Evolutionary conservation across 2,888 invertebrate genomes (phyloP).

Genomic region (Eurytoma adleriae): DNA sequence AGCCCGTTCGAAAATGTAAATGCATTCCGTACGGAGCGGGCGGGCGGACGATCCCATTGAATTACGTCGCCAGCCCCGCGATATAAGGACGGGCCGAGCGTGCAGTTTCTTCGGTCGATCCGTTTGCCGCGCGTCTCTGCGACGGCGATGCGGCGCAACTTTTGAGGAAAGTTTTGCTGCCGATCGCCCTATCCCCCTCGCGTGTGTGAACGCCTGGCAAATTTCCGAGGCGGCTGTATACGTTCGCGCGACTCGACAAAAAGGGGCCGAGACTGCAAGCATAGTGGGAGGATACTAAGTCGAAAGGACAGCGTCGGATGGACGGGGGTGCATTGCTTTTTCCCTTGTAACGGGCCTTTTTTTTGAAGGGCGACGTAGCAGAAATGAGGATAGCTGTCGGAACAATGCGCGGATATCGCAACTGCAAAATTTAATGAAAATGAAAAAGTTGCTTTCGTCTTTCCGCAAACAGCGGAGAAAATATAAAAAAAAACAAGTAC

Average conservation of each 20-base stretch:
- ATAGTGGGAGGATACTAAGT: no score
- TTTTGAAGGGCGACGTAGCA: no score
- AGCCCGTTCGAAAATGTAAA: slow-evolving; percentile 38
- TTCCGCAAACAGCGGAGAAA: no score
- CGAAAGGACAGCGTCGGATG: no score
- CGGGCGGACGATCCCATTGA: slow-evolving; percentile 21
- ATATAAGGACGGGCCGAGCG: background rate
- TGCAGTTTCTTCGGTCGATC: slow-evolving; percentile 4
- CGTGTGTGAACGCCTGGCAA: background rate
- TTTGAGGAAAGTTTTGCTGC: slow-evolving; percentile 10
- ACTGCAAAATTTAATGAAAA: no score
- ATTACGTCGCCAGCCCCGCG: background rate
- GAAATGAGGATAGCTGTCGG: no score
- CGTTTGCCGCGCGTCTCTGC: background rate
- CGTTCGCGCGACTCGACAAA: background rate
- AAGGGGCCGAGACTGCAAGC: background rate
- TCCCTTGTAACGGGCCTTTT: no score
- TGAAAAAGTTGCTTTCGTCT: no score
- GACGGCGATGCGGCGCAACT: slow-evolving; percentile 3
- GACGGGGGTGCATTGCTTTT: no score
- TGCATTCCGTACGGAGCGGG: slow-evolving; percentile 18
- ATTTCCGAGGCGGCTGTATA: slow-evolving; percentile 7
- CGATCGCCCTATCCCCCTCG: background rate
- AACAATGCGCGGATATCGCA: no score
- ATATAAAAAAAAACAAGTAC: no score